Evolutionary conservation across 2,113 vertebrate genomes (phyloP), one percentile per base, ranked within the genome.

Genomic region (Chaetorhynchus papuensis): DNA sequence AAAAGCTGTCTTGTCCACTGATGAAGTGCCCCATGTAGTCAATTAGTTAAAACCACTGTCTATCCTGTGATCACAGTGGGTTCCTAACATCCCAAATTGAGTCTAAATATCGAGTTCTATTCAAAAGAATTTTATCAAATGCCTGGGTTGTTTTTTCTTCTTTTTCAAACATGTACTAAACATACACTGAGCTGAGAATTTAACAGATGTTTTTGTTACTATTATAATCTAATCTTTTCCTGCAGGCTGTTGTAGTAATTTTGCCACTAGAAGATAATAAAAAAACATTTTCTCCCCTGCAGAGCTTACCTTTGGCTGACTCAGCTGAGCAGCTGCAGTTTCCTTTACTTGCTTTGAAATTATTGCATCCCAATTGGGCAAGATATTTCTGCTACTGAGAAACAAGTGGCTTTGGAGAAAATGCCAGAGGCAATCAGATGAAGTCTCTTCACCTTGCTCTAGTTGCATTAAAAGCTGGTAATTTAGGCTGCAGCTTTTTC

Each of bases 251-350:
- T 93, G 61, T 89, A 92, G 86, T 83, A 94, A 93, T 91, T 95
- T 94, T 94, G 91, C 95, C 64, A 91, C 91, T 86, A 94, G 85
- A 96, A 96, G 79, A 95, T 83, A 90, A 96, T 90, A 96, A 94
- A 95, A 92, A 96, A 78, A n/a, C 56, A 77, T 95, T 93, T 95
- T 95, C 93, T 95, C 91, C 84, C 94, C 95, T 93, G 84, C 93
- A 94, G 96, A 94, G 91, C 78, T 96, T 94, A 95, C 94, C 95
- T 96, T 95, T 96, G 96, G 96, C 95, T 96, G 94, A 94, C 94
- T 95, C 94, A 96, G 93, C 88, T 88, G 50, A 96, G 89, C 95
- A 96, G 96, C 91, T 94, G 96, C 91, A 91, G 83, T 85, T 93
- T 89, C 71, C 82, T 87, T 95, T 84, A 85, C 91, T 95, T 91